Evolutionary conservation across 2,888 invertebrate genomes (phyloP).

Genomic region (Clanis bilineata): DNA sequence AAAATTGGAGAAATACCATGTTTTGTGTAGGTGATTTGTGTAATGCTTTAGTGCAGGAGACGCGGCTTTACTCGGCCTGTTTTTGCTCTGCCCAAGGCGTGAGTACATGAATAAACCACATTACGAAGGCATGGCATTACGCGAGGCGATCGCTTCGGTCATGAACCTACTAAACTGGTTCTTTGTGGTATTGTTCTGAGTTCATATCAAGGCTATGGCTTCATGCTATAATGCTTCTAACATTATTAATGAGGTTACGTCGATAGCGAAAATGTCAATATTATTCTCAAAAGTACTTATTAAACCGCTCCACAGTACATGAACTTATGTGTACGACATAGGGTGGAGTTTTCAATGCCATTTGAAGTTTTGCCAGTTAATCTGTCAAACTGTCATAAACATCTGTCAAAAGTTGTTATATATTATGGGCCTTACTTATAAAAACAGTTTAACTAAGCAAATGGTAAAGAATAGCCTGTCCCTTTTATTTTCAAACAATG

Average conservation of each 20-base stretch:
- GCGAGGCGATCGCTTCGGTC: conserved; percentile 65
- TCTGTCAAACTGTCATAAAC: no score
- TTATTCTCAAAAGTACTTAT: neutral
- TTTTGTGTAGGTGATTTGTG: no score
- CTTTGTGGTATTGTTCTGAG: conserved; percentile 58
- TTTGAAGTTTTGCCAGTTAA: no score
- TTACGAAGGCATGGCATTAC: conserved; percentile 54
- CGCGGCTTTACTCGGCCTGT: conserved; percentile 14
- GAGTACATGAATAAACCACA: conserved; percentile 63
- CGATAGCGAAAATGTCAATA: conserved; percentile 1
- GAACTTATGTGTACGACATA: no score
- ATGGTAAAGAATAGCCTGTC: no score
- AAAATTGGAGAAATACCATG: no score
- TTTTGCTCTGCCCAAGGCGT: conserved; percentile 24
- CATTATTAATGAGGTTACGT: conserved; percentile 10
- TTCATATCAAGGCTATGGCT: conserved; percentile 40
- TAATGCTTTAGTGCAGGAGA: no score
- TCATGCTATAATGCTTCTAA: conserved; percentile 10
- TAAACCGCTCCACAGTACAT: neutral
- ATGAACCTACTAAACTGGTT: conserved; percentile 79
- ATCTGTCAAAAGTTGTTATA: no score
- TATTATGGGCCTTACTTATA: no score
- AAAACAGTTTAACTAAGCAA: no score
- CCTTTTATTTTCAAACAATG: no score
- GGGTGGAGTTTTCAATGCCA: no score